Conservation (phyloP, 2,113 vertebrate genomes). For the Chloebia gouldiae region DNA sequence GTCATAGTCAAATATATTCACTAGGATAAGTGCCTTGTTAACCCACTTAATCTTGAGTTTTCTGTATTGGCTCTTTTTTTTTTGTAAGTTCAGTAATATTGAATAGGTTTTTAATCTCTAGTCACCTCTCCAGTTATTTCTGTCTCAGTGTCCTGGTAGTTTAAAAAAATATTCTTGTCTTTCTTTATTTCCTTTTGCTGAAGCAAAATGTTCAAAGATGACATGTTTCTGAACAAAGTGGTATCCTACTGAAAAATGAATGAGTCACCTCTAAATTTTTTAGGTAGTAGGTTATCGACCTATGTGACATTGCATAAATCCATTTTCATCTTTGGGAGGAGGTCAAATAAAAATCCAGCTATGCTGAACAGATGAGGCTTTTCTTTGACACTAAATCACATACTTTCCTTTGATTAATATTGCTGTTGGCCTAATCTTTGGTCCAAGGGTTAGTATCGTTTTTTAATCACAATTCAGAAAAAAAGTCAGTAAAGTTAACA, state of each 20-base stretch:
- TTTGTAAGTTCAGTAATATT: background rate
- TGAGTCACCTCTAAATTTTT: background rate
- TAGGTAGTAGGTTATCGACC: background rate
- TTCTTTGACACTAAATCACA: background rate
- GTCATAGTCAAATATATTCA: background rate
- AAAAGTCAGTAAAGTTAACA: background rate
- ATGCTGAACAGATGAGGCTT: background rate
- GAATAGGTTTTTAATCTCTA: background rate
- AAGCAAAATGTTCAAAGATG: background rate
- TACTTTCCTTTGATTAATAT: background rate
- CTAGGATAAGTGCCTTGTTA: background rate
- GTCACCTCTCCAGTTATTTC: background rate
- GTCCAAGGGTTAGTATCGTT: background rate
- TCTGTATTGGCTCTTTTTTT: background rate
- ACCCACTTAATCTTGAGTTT: background rate
- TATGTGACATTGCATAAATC: background rate
- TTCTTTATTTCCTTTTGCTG: background rate
- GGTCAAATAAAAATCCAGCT: background rate
- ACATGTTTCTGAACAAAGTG: background rate
- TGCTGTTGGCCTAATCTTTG: background rate
- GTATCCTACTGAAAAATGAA: background rate
- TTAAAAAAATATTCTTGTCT: background rate
- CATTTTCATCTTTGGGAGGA: background rate
- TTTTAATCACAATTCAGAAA: background rate
- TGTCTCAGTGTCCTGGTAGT: background rate